Conservation (phyloP, 2,113 vertebrate genomes). For the Calyptomena viridis region DNA sequence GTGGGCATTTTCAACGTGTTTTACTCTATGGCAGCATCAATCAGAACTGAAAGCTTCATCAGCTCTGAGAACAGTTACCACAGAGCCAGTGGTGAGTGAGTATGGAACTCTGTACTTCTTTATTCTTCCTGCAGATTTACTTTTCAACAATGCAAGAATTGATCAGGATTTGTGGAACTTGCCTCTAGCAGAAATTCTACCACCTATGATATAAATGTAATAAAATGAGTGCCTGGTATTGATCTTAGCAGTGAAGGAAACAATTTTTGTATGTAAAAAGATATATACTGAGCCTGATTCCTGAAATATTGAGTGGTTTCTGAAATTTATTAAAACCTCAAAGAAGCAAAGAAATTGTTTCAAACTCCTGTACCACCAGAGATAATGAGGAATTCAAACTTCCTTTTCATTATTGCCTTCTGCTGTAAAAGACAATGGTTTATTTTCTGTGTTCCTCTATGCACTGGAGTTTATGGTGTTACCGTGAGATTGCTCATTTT, state of each 20-base stretch:
- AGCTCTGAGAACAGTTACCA: background rate
- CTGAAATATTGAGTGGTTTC: slow-evolving; percentile 10
- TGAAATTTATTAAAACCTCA: slow-evolving; percentile 7
- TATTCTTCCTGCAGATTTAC: background rate
- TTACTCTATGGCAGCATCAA: accelerated
- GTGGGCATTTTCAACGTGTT: background rate
- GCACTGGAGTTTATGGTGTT: background rate
- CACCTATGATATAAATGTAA: background rate
- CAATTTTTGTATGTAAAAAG: background rate
- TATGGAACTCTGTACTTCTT: background rate
- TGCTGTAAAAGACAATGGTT: background rate
- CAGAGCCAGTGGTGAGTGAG: background rate
- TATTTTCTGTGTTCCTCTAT: background rate
- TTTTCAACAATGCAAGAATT: background rate
- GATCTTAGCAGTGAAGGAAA: background rate
- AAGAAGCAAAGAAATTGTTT: background rate
- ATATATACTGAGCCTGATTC: background rate
- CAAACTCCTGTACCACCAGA: background rate
- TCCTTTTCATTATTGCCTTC: background rate
- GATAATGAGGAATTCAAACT: background rate
- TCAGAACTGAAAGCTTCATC: background rate
- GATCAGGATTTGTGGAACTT: slow-evolving; percentile 13
- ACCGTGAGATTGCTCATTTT: background rate
- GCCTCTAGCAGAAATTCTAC: background rate
- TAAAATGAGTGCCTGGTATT: slow-evolving; percentile 16